These are phyloP conservation scores for Pempheris klunzingeri DNA, from an alignment of 2,797 vertebrate species.

Conservation along the genomic window DNA sequence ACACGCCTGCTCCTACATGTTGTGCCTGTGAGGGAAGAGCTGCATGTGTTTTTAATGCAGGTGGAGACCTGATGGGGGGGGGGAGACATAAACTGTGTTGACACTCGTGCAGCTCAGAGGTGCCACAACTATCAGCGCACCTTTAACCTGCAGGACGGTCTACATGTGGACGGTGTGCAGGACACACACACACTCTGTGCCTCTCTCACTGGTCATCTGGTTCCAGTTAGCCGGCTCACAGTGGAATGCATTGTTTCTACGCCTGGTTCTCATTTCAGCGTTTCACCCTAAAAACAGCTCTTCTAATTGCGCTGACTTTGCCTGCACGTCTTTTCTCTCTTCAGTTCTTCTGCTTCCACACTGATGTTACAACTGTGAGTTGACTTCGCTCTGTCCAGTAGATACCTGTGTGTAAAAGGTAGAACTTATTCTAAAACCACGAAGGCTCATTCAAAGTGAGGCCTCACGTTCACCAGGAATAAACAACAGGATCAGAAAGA, in stretches of 20 bases:
- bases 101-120: too few relatives aligned
- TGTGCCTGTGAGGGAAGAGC: too few relatives aligned
- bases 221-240: slow-evolving; percentile 74
- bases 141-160: not conserved
- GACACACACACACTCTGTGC: slow-evolving; percentile 1
- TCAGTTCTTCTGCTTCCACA: slow-evolving; percentile 14
- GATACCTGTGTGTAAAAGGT: not conserved
- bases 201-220: slow-evolving; percentile 73
- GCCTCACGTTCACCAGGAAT: not conserved
- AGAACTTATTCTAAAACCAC: too few relatives aligned
- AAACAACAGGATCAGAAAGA: not conserved
- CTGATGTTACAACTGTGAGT: too few relatives aligned
- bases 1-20: too few relatives aligned
- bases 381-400: not conserved
- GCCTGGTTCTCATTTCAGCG: slow-evolving; percentile 72
- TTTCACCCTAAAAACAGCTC: slow-evolving; percentile 42
- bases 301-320: slow-evolving; percentile 51
- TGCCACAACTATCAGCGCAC: too few relatives aligned
- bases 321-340: slow-evolving; percentile 32
- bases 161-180: not conserved
- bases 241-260: slow-evolving; percentile 73
- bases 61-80: too few relatives aligned
- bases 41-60: too few relatives aligned
- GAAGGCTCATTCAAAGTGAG: too few relatives aligned
- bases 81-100: not conserved